These are phyloP conservation scores for Sminthurides aquaticus DNA, from an alignment of 2,888 invertebrate species.

Conservation along the genomic window DNA sequence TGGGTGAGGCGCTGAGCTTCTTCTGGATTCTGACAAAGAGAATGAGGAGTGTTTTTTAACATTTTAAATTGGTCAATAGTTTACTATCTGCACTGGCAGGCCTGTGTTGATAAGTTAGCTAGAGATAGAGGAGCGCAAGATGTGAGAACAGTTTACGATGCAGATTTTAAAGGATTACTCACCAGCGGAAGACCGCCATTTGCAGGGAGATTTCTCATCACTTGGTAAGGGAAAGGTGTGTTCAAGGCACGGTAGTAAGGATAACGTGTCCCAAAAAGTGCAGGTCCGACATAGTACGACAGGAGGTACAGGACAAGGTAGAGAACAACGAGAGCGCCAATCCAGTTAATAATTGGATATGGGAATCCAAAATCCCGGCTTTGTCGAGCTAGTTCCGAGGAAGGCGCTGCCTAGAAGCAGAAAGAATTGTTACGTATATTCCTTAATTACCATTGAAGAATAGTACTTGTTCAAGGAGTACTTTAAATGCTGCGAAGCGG, in stretches of 20 bases:
- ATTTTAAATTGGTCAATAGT: no score
- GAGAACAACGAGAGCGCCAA: constrained; percentile 28
- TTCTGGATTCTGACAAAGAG: background rate
- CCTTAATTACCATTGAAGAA: no score
- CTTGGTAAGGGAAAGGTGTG: no score
- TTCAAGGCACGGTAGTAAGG: background rate
- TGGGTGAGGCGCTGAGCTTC: background rate
- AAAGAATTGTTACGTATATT: no score
- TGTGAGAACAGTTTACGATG: constrained; percentile 7
- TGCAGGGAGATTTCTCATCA: no score
- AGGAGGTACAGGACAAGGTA: constrained; percentile 33
- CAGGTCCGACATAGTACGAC: constrained; percentile 29
- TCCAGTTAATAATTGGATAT: constrained; percentile 25
- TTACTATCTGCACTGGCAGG: no score
- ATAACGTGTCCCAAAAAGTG: constrained; percentile 25
- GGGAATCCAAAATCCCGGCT: constrained; percentile 25
- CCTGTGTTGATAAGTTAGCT: no score
- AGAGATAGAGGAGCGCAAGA: no score
- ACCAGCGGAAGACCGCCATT: no score
- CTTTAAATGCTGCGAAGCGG: no score
- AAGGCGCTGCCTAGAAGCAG: background rate
- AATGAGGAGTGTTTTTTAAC: constrained; percentile 1
- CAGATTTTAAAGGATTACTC: background rate
- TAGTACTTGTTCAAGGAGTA: no score
- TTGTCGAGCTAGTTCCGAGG: constrained; percentile 8